These are phyloP conservation scores for Drosophila pseudoobscura DNA, from an alignment of 1,140 invertebrate species.

Conservation along the genomic window DNA sequence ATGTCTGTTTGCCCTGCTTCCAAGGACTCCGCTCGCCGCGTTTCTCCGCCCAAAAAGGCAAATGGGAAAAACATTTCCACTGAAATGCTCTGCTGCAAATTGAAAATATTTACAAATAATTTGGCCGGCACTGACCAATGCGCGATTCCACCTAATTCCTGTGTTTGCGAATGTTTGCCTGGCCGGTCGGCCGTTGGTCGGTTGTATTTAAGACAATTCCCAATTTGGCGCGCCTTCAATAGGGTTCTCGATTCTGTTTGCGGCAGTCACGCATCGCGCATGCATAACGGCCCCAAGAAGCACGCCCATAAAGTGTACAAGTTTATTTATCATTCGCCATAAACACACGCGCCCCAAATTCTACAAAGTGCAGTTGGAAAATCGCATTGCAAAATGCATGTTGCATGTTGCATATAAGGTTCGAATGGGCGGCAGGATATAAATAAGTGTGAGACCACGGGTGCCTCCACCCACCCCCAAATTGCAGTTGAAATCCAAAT, in stretches of 20 bases:
- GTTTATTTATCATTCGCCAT: conserved; percentile 67
- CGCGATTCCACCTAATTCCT: conserved; percentile 28
- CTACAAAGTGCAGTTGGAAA: conserved; percentile 45
- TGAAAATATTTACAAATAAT: conserved; percentile 74
- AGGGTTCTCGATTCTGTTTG: conserved; percentile 33
- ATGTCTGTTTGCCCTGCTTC: conserved; percentile 39
- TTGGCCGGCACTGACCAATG: conserved; percentile 35
- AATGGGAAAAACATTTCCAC: conserved; percentile 60
- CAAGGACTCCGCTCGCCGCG: conserved; percentile 45
- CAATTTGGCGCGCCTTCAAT: conserved; percentile 19
- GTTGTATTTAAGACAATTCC: conserved; percentile 34
- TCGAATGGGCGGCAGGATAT: conserved; percentile 20
- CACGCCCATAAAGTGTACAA: conserved; percentile 58
- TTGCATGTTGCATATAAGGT: conserved; percentile 49
- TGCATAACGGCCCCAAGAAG: conserved; percentile 49
- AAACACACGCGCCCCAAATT: conserved; percentile 59
- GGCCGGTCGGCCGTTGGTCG: neutral
- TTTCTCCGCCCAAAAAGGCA: conserved; percentile 3
- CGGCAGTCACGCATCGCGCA: conserved; percentile 54
- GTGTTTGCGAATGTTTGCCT: conserved; percentile 47
- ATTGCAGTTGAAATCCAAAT: conserved; percentile 16
- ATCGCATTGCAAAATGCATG: conserved; percentile 20
- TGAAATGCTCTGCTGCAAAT: conserved; percentile 57
- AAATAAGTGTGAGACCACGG: conserved; percentile 42
- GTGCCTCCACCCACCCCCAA: neutral